Evolutionary conservation across 2,797 vertebrate genomes (phyloP).

Genomic region (Chanos chanos): DNA sequence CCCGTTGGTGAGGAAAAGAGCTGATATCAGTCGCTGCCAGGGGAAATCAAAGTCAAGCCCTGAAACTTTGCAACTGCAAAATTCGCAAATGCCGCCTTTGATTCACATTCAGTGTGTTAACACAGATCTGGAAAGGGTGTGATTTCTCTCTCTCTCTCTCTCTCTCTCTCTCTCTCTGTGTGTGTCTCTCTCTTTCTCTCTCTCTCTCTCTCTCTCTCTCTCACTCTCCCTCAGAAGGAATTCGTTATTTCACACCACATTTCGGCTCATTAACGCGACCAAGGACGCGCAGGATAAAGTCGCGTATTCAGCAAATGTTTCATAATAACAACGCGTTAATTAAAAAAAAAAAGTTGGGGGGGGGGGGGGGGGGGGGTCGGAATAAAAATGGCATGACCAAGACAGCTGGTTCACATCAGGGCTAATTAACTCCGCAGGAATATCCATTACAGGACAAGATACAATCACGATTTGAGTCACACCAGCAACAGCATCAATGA

Average conservation of each 20-base stretch:
- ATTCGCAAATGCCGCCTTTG: slow-evolving; percentile 11
- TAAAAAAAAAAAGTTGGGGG: not conserved
- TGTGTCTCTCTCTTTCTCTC: too few species aligned
- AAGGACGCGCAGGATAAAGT: not conserved
- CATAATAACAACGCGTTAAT: slow-evolving; percentile 2
- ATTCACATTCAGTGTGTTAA: slow-evolving; percentile 35
- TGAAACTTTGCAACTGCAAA: slow-evolving; percentile 10
- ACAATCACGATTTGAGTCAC: too few species aligned
- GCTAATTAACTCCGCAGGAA: too few species aligned
- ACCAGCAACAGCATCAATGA: too few species aligned
- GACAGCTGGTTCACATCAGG: too few species aligned
- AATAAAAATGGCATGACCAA: too few species aligned
- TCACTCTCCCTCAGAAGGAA: slow-evolving; percentile 14
- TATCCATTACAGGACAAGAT: too few species aligned
- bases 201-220: too few species aligned
- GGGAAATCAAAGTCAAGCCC: not conserved
- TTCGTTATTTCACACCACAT: slow-evolving; percentile 20
- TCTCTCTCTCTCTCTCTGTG: too few species aligned
- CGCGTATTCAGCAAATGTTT: not conserved
- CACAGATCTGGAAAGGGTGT: slow-evolving; percentile 25
- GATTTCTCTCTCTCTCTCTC: slow-evolving; percentile 6
- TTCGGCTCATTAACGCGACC: slow-evolving; percentile 23
- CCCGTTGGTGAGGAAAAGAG: too few species aligned
- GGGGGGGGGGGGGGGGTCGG: too few species aligned
- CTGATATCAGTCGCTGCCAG: too few species aligned